Evolutionary conservation across 64 coral and sea anemone genomes (phyloP), one percentile per base, ranked within the genome.

Genomic region (Trachythela sp.): DNA sequence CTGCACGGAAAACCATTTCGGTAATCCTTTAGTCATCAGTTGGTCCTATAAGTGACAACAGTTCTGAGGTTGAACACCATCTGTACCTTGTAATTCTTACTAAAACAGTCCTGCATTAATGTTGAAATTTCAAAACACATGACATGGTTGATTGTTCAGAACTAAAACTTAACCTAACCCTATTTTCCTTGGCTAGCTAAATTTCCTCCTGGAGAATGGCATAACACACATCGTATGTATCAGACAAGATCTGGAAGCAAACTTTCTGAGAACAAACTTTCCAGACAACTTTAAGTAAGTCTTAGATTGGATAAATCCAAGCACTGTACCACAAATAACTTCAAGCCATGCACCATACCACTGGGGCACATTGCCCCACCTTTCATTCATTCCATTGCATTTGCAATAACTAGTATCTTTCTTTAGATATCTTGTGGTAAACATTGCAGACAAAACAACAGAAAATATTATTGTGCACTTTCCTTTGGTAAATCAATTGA

Each of bases 381-480:
- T 6, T 6, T 45, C 4, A 45, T 4, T 11, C 42, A 45, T 45
- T 45, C 42, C 42, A 45, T 45, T 45, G 42, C 42, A 45, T 45
- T 45, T 45, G 42, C 4, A 45, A 45, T 37, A 54, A 3, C 22
- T 68, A 8, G 8, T 36, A 84, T 29, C 29, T 88, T 77, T 85
- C 34, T 68, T 36, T 43, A 99, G 96, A 39, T 99, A 99, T 87
- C 89, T 99, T 54, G 91, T 95, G 36, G 54, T 99, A 39, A 91
- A 94, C 89, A 94, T 99, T 48, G 96, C 93, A 18, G 96, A 99
- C 77, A 70, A 91, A 60, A 86, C 91, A n/a, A 99, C 96, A 76
- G 96, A 99, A 77, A 99, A 99, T 85, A 99, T 99, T 32, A 99
- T 99, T 72, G 92, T 39, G 77, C 93, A 99, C 91, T 99, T 99